These are phyloP conservation scores for Lithobius niger DNA, from an alignment of 1,140 invertebrate species.

Conservation along the genomic window DNA sequence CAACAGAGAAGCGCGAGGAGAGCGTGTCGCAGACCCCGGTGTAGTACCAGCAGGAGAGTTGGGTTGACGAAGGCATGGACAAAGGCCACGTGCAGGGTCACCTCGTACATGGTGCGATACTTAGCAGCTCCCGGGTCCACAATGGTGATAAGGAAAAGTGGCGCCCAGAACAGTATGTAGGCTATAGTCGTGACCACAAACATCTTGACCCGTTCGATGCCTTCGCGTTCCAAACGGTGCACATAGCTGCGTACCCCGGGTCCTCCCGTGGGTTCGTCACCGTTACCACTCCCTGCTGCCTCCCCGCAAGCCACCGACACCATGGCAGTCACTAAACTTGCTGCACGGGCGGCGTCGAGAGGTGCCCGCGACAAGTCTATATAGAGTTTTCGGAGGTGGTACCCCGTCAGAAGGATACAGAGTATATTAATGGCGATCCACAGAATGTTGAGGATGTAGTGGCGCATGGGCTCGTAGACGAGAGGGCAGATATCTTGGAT, in stretches of 20 bases:
- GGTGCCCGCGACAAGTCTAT: conserved; percentile 48
- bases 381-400: conserved; percentile 70
- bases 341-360: conserved; percentile 52
- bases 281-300: conserved; percentile 26
- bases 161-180: conserved; percentile 77
- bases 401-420: conserved; percentile 67
- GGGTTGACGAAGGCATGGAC: conserved; percentile 76
- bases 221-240: conserved; percentile 55
- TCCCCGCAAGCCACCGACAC: conserved; percentile 48
- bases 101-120: conserved; percentile 48
- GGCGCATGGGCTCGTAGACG: conserved; percentile 54
- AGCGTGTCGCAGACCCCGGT: conserved; percentile 54
- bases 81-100: conserved; percentile 73
- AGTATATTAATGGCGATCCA: conserved; percentile 80
- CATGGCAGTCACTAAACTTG: conserved; percentile 55
- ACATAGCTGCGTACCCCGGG: conserved; percentile 61
- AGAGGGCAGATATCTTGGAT: conserved; percentile 40
- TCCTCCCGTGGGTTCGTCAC: conserved; percentile 39
- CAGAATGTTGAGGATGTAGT: conserved; percentile 75
- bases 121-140: conserved; percentile 27
- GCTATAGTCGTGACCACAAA: conserved; percentile 69
- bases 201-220: conserved; percentile 54
- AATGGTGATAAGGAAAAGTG: conserved; percentile 69
- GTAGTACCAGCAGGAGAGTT: conserved; percentile 60
- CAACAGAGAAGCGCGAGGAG: conserved; percentile 51